Conservation (phyloP, 2,797 vertebrate species). For the Sebastes minor region DNA sequence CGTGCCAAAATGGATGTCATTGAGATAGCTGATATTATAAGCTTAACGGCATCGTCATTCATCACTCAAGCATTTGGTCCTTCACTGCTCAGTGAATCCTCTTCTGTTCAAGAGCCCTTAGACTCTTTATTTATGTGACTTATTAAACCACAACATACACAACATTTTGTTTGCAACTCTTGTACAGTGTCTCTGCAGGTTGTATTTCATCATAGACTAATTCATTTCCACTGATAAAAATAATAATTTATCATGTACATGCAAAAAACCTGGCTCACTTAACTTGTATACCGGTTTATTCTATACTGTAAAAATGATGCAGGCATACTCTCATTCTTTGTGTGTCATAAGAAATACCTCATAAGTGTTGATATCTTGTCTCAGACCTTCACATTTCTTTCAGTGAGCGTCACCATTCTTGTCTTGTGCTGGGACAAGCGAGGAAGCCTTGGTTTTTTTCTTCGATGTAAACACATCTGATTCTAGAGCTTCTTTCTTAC, state of each 20-base stretch:
- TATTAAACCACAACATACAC: background rate
- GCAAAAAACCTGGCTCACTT: background rate
- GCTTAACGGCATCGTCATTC: too few relatives aligned
- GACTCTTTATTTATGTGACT: background rate
- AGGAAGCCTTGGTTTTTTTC: background rate
- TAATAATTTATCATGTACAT: background rate
- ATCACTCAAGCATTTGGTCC: too few relatives aligned
- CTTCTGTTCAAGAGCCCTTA: background rate
- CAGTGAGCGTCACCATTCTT: background rate
- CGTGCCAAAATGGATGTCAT: background rate
- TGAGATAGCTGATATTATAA: background rate
- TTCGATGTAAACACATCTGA: constrained; percentile 17
- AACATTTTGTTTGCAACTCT: background rate
- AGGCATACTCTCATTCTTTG: background rate
- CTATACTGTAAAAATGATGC: background rate
- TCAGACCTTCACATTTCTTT: constrained; percentile 6
- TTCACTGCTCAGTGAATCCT: background rate
- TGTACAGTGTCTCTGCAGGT: background rate
- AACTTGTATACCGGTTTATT: background rate
- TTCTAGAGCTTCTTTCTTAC: constrained; percentile 10
- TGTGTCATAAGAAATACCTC: background rate
- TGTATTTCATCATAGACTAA: background rate
- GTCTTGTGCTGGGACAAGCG: background rate
- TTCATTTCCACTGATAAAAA: background rate
- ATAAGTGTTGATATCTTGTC: background rate